These are phyloP conservation scores for Carduelis carduelis DNA, from an alignment of 2,797 vertebrate species.

Conservation along the genomic window DNA sequence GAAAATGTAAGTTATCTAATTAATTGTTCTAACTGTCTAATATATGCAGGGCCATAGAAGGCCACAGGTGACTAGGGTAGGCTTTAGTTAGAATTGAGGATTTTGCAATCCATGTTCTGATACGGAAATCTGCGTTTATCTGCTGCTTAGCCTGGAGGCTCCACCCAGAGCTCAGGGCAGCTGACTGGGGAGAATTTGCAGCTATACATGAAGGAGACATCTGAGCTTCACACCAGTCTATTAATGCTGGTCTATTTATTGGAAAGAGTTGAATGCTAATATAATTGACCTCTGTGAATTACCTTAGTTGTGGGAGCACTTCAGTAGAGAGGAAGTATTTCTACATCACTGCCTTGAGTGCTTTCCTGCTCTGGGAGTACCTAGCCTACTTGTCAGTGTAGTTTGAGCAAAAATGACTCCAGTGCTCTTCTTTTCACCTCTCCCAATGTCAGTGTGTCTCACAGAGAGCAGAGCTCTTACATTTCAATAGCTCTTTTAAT, in stretches of 20 bases:
- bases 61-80: neutral
- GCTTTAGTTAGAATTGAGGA: neutral
- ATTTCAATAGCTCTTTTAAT: neutral
- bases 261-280: neutral
- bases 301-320: neutral
- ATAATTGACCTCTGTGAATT: neutral
- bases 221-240: neutral
- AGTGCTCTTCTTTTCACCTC: neutral
- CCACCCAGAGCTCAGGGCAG: neutral
- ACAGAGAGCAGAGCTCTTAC: neutral
- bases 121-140: neutral
- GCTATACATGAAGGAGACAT: neutral
- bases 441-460: neutral
- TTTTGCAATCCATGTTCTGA: neutral
- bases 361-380: neutral
- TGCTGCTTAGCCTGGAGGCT: neutral
- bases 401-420: neutral
- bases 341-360: neutral
- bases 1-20: neutral
- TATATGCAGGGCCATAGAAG: neutral
- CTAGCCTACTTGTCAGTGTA: neutral
- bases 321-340: neutral
- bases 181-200: neutral
- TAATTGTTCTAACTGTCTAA: neutral
- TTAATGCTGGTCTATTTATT: neutral